Percentiles rank a stretch among this genome's conserved stretches.
Evolutionary conservation across 2,888 invertebrate species (phyloP).

Genomic region (Cephonodes hylas): DNA sequence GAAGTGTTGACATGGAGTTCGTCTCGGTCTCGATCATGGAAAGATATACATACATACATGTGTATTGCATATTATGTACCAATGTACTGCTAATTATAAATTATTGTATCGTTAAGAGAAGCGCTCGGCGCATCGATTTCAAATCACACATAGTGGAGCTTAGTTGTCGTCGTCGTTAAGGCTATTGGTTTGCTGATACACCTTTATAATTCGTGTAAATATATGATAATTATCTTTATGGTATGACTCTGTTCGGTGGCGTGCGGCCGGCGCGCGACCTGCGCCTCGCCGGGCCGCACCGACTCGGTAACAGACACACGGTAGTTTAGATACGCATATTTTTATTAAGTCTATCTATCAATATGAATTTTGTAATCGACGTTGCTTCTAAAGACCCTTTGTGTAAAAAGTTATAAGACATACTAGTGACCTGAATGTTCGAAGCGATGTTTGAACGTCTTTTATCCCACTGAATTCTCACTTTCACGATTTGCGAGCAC

Average conservation of each 20-base stretch:
- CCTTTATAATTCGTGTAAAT: conserved; percentile 79
- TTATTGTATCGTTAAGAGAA: conserved; percentile 69
- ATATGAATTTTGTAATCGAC: conserved; percentile 80
- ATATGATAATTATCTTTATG: conserved; percentile 75
- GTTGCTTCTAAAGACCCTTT: conserved; percentile 80
- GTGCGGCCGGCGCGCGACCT: conserved; percentile 25
- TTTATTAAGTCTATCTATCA: conserved; percentile 76
- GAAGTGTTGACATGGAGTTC: conserved; percentile 1
- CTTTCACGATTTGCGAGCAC: conserved; percentile 77
- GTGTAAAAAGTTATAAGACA: conserved; percentile 79
- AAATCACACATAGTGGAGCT: conserved; percentile 79
- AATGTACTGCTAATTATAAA: conserved; percentile 65
- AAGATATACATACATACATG: conserved; percentile 44
- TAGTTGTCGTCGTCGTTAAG: conserved; percentile 72
- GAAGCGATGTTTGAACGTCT: conserved; percentile 73
- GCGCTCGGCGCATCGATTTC: conserved; percentile 73
- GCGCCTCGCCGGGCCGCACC: no score
- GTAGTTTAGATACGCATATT: conserved; percentile 79
- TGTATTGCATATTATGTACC: conserved; percentile 53
- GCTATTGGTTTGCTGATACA: conserved; percentile 77
- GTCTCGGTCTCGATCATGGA: conserved; percentile 47
- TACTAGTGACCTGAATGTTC: conserved; percentile 81
- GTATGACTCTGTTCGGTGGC: conserved; percentile 67
- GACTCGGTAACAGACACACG: conserved; percentile 55
- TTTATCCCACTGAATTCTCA: conserved; percentile 77